phyloP scores from a whole-genome alignment of 2,113 vertebrate genomes.

The Neolamprologus falcicula region DNA sequence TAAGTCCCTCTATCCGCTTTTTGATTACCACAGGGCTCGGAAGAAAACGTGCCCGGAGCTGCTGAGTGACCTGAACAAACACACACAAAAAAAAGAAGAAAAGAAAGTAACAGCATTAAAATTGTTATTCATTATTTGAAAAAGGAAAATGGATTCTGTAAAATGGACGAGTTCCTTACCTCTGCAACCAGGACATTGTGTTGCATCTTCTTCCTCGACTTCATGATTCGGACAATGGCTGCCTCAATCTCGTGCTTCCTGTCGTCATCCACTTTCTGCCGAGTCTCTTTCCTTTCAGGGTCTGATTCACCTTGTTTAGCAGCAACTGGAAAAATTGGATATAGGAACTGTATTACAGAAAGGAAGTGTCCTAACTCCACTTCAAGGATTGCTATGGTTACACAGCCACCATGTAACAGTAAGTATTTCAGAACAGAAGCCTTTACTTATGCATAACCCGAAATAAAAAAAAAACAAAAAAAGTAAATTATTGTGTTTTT shows the following conservation, averaged over 20 bases:
- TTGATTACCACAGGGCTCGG: constrained; percentile 98
- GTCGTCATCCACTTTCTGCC: constrained; percentile 98
- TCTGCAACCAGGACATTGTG: constrained; percentile 97
- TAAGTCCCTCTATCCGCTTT: constrained; percentile 99
- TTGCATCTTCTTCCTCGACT: constrained; percentile 98
- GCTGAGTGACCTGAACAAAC: constrained; percentile 86
- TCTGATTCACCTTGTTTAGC: constrained; percentile 97
- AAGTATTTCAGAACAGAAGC: neutral
- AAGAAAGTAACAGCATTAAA: neutral
- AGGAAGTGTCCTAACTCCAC: neutral
- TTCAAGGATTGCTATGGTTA: neutral
- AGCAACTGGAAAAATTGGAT: constrained; percentile 77
- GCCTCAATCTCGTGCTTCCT: constrained; percentile 97
- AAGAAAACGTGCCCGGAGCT: constrained; percentile 91
- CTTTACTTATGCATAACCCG: neutral
- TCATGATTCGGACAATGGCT: constrained; percentile 98
- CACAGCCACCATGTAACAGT: neutral
- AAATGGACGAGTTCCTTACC: constrained; percentile 57
- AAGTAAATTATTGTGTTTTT: neutral
- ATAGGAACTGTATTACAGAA: neutral
- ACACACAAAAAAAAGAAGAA: neutral
- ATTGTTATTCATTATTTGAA: neutral
- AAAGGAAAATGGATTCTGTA: neutral
- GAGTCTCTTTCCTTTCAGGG: constrained; percentile 95
- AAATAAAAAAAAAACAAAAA: neutral